A percentile compares a stretch with the other conserved stretches of the same genome.
These are phyloP conservation scores for Noctua janthina DNA, from an alignment of 2,888 invertebrate genomes.

Conservation along the genomic window DNA sequence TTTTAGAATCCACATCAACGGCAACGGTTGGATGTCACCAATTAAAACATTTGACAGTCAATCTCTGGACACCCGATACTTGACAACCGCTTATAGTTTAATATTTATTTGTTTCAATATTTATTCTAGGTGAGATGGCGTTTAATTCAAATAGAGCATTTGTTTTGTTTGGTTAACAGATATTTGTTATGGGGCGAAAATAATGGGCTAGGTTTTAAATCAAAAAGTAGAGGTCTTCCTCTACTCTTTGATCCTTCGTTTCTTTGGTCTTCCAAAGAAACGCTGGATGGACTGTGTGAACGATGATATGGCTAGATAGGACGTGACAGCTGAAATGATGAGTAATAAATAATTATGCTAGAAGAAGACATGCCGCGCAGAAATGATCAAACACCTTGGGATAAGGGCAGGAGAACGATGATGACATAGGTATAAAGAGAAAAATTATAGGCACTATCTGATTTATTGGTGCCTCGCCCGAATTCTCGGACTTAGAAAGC, in stretches of 20 bases:
- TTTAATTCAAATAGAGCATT: neutral
- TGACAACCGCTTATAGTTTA: neutral
- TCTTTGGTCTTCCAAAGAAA: no score
- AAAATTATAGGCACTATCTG: neutral
- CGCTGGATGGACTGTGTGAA: no score
- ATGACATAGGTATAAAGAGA: neutral
- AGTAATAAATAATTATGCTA: no score
- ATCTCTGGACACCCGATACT: conserved; percentile 40
- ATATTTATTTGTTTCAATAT: conserved; percentile 19
- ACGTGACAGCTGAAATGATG: no score
- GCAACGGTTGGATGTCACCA: neutral
- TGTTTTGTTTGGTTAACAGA: neutral
- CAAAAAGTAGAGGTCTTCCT: no score
- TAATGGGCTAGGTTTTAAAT: neutral
- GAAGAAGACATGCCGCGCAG: no score
- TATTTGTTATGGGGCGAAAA: neutral
- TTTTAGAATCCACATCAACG: conserved; percentile 1
- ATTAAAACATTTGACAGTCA: conserved; percentile 47
- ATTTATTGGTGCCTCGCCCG: neutral
- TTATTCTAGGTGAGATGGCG: conserved; percentile 4
- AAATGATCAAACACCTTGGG: no score
- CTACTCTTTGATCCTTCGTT: no score
- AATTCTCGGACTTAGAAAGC: neutral
- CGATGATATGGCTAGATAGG: no score
- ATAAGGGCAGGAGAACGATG: no score